A percentile compares a stretch with the other conserved stretches of the same genome.
These are phyloP conservation scores for Myiothlypis chrysogaster DNA, from an alignment of 2,797 vertebrate species.

Conservation along the genomic window DNA sequence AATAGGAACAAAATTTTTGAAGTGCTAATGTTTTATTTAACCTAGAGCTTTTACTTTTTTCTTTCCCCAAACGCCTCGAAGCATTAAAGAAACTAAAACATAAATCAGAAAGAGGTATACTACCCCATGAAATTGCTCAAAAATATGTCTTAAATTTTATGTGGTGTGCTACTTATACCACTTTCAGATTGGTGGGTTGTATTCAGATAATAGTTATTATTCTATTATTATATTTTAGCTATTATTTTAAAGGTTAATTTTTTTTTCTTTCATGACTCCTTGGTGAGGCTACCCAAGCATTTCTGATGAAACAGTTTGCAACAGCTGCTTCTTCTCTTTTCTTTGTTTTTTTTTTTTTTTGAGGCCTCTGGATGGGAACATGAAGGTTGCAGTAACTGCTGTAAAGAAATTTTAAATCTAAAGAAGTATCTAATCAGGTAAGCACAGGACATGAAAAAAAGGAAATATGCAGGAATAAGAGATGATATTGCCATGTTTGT, in stretches of 20 bases:
- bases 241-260: not conserved
- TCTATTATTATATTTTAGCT: not conserved
- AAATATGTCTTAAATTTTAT: not conserved
- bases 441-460: not conserved
- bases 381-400: not conserved
- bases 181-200: not conserved
- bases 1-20: not conserved
- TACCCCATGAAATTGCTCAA: not conserved
- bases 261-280: not conserved
- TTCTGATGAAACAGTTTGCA: not conserved
- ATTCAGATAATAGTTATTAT: not conserved
- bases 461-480: not conserved
- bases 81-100: not conserved
- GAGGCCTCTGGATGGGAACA: not conserved
- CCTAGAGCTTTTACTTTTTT: not conserved
- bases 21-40: not conserved
- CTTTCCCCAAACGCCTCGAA: not conserved
- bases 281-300: not conserved
- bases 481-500: not conserved
- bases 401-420: not conserved
- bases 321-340: not conserved
- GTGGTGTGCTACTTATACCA: not conserved
- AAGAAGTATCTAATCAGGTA: not conserved
- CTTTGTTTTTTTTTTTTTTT: not conserved
- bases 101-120: not conserved